Conservation (phyloP, 2,797 vertebrate genomes). For the Helostoma temminkii region DNA sequence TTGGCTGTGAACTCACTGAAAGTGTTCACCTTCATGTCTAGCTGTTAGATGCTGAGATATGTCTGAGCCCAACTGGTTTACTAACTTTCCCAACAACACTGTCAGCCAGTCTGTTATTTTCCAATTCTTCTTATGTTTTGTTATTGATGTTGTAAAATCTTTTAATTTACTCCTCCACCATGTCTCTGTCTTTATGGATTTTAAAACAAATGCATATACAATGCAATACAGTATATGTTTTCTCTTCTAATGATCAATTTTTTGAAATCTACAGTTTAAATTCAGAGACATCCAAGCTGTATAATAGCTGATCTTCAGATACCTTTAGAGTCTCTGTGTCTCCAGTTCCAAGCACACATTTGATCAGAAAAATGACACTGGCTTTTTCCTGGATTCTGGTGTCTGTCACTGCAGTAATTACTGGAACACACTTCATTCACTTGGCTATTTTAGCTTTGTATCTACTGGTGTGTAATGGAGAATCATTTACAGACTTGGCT, state of each 20-base stretch:
- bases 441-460: conserved; percentile 2
- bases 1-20: too few relatives aligned
- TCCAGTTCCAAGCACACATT: conserved; percentile 15
- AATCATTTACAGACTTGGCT: conserved; percentile 18
- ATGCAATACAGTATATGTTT: too few relatives aligned
- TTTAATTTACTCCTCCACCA: too few relatives aligned
- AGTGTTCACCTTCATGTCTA: too few relatives aligned
- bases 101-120: too few relatives aligned
- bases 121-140: too few relatives aligned
- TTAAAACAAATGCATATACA: too few relatives aligned
- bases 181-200: too few relatives aligned
- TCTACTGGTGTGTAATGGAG: background rate
- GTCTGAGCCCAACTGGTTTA: too few relatives aligned
- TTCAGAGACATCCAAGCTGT: background rate
- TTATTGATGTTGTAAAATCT: too few relatives aligned
- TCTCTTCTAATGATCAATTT: background rate
- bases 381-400: conserved; percentile 12
- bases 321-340: background rate
- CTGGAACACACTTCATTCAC: background rate
- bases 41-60: too few relatives aligned
- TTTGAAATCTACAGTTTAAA: background rate
- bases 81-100: too few relatives aligned
- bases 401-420: conserved; percentile 12
- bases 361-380: conserved; percentile 10
- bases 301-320: background rate